phyloP scores from a whole-genome alignment of 2,113 vertebrate genomes.

The cattle (Bos taurus) region DNA sequence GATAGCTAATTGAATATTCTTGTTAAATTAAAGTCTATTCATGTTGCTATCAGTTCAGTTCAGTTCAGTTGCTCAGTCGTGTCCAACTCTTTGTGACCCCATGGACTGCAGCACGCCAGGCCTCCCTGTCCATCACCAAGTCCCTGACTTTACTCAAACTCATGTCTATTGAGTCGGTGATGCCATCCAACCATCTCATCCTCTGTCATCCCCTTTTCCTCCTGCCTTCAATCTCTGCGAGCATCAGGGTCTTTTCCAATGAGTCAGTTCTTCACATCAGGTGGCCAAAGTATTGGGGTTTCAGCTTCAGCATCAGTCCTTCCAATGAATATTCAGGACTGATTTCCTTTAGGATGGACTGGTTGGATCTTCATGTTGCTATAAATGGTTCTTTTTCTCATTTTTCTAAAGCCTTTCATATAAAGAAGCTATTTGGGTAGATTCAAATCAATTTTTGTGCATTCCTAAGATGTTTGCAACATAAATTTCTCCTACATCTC shows the following conservation, averaged over 20 bases:
- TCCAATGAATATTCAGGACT: background rate
- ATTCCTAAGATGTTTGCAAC: background rate
- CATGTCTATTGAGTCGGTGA: background rate
- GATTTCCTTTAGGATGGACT: background rate
- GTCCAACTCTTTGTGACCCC: background rate
- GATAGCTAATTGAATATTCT: conserved; percentile 32
- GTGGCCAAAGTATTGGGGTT: background rate
- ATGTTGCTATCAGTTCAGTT: background rate
- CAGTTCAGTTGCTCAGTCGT: background rate
- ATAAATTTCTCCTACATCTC: background rate
- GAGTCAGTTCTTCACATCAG: background rate
- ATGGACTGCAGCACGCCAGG: background rate
- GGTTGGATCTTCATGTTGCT: background rate
- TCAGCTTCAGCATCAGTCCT: background rate
- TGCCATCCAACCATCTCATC: background rate
- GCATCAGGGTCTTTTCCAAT: background rate
- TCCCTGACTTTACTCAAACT: background rate
- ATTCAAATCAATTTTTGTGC: background rate
- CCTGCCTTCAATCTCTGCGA: background rate
- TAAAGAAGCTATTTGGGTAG: background rate
- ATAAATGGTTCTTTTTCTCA: background rate
- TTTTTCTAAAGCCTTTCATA: background rate
- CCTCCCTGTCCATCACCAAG: background rate
- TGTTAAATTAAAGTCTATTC: conserved; percentile 18
- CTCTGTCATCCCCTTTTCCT: background rate